phyloP scores from a whole-genome alignment of 2,113 vertebrate species.

The Helogale parvula region DNA sequence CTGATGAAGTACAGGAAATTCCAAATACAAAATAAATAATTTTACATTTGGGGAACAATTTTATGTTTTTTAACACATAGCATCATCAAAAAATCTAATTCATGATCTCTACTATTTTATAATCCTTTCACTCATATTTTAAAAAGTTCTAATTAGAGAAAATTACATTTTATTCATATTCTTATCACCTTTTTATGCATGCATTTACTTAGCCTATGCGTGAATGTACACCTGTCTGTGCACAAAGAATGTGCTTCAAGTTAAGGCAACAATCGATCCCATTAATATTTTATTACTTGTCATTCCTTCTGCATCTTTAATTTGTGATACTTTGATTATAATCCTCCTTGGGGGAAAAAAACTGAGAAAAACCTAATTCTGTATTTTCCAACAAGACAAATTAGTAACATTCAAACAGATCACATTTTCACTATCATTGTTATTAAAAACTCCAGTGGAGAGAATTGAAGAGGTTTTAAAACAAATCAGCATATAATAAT shows the following conservation, averaged over 20 bases:
- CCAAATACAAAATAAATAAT: background rate
- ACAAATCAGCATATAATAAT: background rate
- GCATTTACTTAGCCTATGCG: constrained; percentile 30
- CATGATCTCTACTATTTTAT: background rate
- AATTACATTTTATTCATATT: constrained; percentile 10
- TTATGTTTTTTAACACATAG: background rate
- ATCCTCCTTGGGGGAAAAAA: background rate
- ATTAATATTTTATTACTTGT: background rate
- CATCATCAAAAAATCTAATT: background rate
- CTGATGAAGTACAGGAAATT: background rate
- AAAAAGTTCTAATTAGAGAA: constrained; percentile 23
- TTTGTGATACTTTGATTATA: constrained; percentile 8
- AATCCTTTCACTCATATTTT: background rate
- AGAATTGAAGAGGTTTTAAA: background rate
- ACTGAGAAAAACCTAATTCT: constrained; percentile 24
- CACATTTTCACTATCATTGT: background rate
- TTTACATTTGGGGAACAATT: background rate
- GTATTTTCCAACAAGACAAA: background rate
- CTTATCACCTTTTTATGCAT: background rate
- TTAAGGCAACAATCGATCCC: background rate
- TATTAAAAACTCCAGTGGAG: background rate
- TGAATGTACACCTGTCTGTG: background rate
- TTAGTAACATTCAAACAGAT: background rate
- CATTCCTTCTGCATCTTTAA: constrained; percentile 11
- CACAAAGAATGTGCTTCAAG: background rate